Base-by-base conservation (phyloP, 2,888 invertebrate species). In the Rhopalosiphum nymphaeae region DNA sequence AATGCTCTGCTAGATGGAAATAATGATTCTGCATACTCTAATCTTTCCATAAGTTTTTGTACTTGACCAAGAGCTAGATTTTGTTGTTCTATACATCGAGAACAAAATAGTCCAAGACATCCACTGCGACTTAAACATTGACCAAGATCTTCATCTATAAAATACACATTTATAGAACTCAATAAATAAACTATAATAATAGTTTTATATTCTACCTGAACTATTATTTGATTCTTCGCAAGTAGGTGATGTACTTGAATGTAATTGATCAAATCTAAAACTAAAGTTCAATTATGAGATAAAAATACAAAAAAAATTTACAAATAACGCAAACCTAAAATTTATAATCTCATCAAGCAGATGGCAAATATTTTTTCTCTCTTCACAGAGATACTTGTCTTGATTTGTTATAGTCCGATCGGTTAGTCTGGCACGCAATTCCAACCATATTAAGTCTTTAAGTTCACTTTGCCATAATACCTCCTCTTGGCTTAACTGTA, bases 361-460 rank as follows among this genome's bases (percentile, higher is more conserved):
- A 84, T 96, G 96, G 25, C 97, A 97, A 95, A 98, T 97, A 94
- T 97, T 96, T 95, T 97, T 97, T 85, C 98, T 96, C 95, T 98
- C 98, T 88, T 97, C 96, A 95, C 97, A 98, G 42, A 98, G 96
- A 95, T 97, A 97, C 94, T 97, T 97, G 96, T 98, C 98, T 96
- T 98, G 98, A 95, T 98, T 98, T 92, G 97, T 97, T 42, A 97
- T 96, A 1, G 97, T 97, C 89, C 98, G 96, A 95, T 98, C 98
- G 0, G 98, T 98, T 95, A 98, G 97, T 96, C 97, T 97, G 0
- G 98, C 98, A 96, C 98, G 98, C 95, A 99, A 96, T 96, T 98
- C 98, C 95, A 99, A 96, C 99, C 99, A 99, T 95, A 99, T 98
- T 95, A 98, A 96, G 96, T 99, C 98, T 96, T 98, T 98, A 91